phyloP scores from a whole-genome alignment of 2,888 invertebrate genomes.

The Barypeithes pellucidus region DNA sequence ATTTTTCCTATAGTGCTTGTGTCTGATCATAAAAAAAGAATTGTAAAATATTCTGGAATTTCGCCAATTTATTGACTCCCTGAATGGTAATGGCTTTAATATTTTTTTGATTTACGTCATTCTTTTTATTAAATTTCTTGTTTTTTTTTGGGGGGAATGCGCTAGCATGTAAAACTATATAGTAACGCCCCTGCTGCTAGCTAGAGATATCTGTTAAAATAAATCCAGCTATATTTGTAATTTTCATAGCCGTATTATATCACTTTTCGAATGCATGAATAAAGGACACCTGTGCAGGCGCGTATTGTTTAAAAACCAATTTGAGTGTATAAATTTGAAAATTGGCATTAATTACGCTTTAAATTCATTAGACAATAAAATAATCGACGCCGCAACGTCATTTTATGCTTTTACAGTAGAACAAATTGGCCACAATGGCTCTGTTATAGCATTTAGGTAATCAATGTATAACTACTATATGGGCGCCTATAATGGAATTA shows the following conservation, averaged over 20 bases:
- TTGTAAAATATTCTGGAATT: no score
- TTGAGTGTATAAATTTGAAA: constrained; percentile 27
- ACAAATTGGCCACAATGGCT: constrained; percentile 33
- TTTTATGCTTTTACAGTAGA: constrained; percentile 21
- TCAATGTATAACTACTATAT: constrained; percentile 24
- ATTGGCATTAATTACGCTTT: constrained; percentile 26
- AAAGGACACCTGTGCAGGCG: constrained; percentile 16
- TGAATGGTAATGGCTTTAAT: no score
- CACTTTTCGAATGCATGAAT: constrained; percentile 6
- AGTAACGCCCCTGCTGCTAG: no score
- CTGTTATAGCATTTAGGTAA: constrained; percentile 33
- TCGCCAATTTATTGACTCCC: no score
- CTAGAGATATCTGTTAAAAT: no score
- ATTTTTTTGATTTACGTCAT: no score
- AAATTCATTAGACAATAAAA: constrained; percentile 31
- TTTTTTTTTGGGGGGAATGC: no score
- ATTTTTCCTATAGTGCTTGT: no score
- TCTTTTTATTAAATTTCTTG: no score
- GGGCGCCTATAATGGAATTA: constrained; percentile 21
- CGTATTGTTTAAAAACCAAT: constrained; percentile 31
- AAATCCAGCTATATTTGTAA: constrained; percentile 5
- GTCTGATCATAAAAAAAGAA: no score
- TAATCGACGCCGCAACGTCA: constrained; percentile 27
- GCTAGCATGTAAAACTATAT: no score
- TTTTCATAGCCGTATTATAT: neutral